phyloP scores from a whole-genome alignment of 2,888 invertebrate genomes.

The Agelastica alni region DNA sequence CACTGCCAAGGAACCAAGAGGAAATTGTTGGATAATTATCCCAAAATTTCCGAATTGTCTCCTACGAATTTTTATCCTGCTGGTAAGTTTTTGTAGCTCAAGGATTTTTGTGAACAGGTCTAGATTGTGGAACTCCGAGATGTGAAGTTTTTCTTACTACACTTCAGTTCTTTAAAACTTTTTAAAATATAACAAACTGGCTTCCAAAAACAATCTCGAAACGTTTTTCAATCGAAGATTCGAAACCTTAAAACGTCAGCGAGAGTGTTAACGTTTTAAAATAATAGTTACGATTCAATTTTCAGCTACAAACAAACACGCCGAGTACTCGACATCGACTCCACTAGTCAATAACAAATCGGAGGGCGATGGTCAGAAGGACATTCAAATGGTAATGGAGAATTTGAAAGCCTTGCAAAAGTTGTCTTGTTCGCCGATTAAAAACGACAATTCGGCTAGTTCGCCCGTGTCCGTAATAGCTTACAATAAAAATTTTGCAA shows the following conservation, averaged over 20 bases:
- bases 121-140: too few relatives aligned
- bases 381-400: conserved; percentile 59
- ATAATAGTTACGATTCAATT: too few relatives aligned
- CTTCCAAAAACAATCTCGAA: too few relatives aligned
- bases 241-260: too few relatives aligned
- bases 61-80: conserved; percentile 1
- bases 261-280: too few relatives aligned
- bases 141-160: too few relatives aligned
- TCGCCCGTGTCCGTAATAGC: conserved; percentile 55
- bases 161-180: too few relatives aligned
- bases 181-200: too few relatives aligned
- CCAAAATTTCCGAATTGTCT: conserved; percentile 5
- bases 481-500: conserved; percentile 50
- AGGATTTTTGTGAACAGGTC: too few relatives aligned
- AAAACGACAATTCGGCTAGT: conserved; percentile 45
- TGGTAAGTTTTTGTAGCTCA: conserved; percentile 1
- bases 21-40: conserved; percentile 13
- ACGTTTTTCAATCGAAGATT: too few relatives aligned
- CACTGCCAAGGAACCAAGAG: conserved; percentile 49
- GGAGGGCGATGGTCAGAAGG: conserved; percentile 45
- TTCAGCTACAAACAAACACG: not conserved
- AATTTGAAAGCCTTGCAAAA: conserved; percentile 58
- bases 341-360: conserved; percentile 25
- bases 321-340: conserved; percentile 2
- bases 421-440: conserved; percentile 49